These are phyloP conservation scores for Aethina tumida DNA, from an alignment of 1,140 invertebrate species.

Conservation along the genomic window DNA sequence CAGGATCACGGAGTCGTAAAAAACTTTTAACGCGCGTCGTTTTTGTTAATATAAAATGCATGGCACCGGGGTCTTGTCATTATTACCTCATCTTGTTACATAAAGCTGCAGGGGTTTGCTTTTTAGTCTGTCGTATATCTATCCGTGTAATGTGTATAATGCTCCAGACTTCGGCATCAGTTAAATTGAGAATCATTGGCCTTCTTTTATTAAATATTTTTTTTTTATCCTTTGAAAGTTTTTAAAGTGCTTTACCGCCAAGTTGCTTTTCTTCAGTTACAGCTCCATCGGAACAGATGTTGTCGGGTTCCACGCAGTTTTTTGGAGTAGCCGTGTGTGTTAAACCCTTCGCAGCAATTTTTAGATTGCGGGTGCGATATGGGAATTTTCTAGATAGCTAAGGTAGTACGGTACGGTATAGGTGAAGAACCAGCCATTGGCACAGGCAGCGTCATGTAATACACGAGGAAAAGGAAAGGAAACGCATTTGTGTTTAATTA, in stretches of 20 bases:
- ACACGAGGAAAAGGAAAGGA: conserved; percentile 8
- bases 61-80: conserved; percentile 10
- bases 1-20: conserved; percentile 9
- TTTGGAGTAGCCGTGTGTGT: no score
- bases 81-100: conserved; percentile 9
- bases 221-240: no score
- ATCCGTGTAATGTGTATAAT: conserved; percentile 7
- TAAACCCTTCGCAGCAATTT: no score
- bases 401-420: no score
- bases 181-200: conserved; percentile 13
- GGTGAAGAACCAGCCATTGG: no score
- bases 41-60: conserved; percentile 12
- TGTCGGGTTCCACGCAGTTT: no score
- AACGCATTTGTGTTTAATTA: conserved; percentile 25
- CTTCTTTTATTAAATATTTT: no score
- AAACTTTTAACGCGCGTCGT: conserved; percentile 8
- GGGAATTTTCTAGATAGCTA: no score
- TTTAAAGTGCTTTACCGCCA: no score
- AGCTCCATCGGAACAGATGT: no score
- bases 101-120: conserved; percentile 11
- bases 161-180: conserved; percentile 6
- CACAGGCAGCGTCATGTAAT: conserved; percentile 6
- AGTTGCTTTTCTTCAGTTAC: no score
- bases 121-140: conserved; percentile 9
- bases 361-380: no score